Percentiles rank a stretch among this genome's conserved stretches.
phyloP scores from a whole-genome alignment of 2,888 invertebrate species.

The Drosophila fulvimacula region DNA sequence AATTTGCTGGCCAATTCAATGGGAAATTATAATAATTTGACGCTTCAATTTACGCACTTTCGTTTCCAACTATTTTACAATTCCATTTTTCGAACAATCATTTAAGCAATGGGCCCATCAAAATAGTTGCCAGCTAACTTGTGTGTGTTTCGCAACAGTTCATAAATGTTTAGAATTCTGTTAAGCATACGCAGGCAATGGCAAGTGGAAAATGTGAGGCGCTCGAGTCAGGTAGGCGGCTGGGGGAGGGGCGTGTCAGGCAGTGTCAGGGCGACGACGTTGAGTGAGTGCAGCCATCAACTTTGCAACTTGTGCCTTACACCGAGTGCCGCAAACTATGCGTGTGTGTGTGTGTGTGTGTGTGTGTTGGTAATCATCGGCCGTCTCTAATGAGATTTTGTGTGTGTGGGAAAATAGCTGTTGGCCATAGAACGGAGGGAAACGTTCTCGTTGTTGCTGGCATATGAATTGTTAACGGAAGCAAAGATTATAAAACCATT shows the following conservation, averaged over 20 bases:
- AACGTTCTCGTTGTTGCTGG: constrained; percentile 8
- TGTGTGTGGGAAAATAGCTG: constrained; percentile 36
- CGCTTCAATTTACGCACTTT: not conserved
- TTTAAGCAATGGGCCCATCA: constrained; percentile 31
- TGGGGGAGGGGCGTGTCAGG: constrained; percentile 44
- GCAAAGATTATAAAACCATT: constrained; percentile 75
- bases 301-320: constrained; percentile 53
- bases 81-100: constrained; percentile 9
- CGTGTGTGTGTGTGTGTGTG: constrained; percentile 9
- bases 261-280: constrained; percentile 62
- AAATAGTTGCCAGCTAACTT: constrained; percentile 19
- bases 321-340: constrained; percentile 31
- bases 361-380: constrained; percentile 51
- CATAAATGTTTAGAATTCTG: constrained; percentile 44
- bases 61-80: constrained; percentile 2
- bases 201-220: constrained; percentile 35
- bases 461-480: constrained; percentile 65
- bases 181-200: constrained; percentile 26
- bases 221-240: not conserved
- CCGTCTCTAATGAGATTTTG: constrained; percentile 63
- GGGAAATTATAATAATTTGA: not conserved
- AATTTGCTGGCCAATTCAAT: not conserved
- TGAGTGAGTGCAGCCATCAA: constrained; percentile 69
- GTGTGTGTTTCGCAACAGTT: constrained; percentile 28
- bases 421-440: constrained; percentile 25